These are phyloP conservation scores for Rhizomys pruinosus DNA, from an alignment of 2,113 vertebrate genomes.

Conservation along the genomic window DNA sequence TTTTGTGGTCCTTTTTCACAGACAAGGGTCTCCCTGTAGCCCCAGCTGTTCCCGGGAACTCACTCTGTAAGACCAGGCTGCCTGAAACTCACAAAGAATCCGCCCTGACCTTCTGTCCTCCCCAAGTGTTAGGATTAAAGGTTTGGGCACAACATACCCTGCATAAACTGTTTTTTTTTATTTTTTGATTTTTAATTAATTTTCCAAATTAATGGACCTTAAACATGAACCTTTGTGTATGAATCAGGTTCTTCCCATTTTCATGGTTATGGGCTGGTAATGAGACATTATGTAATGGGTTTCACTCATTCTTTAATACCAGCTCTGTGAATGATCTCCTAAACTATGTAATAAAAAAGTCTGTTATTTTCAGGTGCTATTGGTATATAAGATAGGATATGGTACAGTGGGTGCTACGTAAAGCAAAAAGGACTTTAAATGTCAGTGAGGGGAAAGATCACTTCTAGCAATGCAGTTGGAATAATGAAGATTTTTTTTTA, in stretches of 20 bases:
- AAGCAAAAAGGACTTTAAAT: background rate
- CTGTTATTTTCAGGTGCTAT: too few species aligned
- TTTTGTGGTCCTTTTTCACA: too few species aligned
- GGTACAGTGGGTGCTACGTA: background rate
- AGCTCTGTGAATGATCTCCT: slow-evolving; percentile 10
- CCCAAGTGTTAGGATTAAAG: too few species aligned
- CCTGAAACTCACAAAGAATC: too few species aligned
- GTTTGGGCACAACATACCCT: too few species aligned
- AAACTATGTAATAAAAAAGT: background rate
- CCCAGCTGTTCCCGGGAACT: too few species aligned
- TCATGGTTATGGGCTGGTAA: background rate
- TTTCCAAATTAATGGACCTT: too few species aligned
- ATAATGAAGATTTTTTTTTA: background rate
- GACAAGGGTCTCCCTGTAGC: too few species aligned
- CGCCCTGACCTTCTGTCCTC: too few species aligned
- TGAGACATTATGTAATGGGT: background rate
- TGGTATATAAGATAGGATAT: background rate
- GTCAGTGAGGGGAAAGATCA: too few species aligned
- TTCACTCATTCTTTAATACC: slow-evolving; percentile 41
- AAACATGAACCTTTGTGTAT: background rate
- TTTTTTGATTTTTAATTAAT: background rate
- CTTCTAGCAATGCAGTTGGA: background rate
- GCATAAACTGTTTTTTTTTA: background rate
- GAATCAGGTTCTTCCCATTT: slow-evolving; percentile 24
- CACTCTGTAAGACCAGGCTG: too few species aligned